Base-by-base conservation (phyloP, 2,888 invertebrate genomes). In the Dasypolia templi region DNA sequence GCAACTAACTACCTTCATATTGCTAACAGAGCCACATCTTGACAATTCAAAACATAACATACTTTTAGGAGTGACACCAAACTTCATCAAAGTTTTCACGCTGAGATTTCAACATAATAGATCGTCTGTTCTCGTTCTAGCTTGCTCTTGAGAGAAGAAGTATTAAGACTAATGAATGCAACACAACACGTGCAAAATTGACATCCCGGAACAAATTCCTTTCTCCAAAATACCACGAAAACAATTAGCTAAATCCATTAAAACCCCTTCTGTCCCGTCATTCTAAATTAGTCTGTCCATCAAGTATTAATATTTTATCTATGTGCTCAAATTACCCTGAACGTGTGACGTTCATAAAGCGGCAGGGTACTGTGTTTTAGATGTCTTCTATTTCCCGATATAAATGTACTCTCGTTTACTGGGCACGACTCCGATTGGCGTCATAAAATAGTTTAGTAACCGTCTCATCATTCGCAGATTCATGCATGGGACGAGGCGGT, bases 341-440 rank as follows among this genome's bases (percentile, higher is more conserved):
- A 65, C 66, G 65, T 75, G 59, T 75, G 67, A 32, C 69, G 61
- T 63, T 51, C 19, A 61, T 64, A 55, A 55, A 32, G 6, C 22
- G 32, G 5, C n/a, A 42, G 58, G 53, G 42, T 53, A 55, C 32
- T 46, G 26, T 4, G 26, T 22, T 66, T 22, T 39, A 59, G 12
- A 61, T 49, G 59, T 70, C 75, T 86, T 82, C 77, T 78, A 78
- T 87, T 86, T 81, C 81, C 72, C 61, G 42, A 51, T 49, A 70
- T 67, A 77, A 76, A 84, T 73, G 59, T 62, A 3, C n/a, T 46
- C 4, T 58, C 59, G 39, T 73, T 74, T 77, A 73, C 68, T 74
- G 67, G 49, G 64, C 46, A 68, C 73, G 67, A 77, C 62, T 55
- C 56, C 64, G 46, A 65, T 77, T 42, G 42, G 59, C 44, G 62